Percentiles rank a stretch among this genome's conserved stretches.
phyloP scores from a whole-genome alignment of 2,797 vertebrate species.

The Cyclura pinguis region DNA sequence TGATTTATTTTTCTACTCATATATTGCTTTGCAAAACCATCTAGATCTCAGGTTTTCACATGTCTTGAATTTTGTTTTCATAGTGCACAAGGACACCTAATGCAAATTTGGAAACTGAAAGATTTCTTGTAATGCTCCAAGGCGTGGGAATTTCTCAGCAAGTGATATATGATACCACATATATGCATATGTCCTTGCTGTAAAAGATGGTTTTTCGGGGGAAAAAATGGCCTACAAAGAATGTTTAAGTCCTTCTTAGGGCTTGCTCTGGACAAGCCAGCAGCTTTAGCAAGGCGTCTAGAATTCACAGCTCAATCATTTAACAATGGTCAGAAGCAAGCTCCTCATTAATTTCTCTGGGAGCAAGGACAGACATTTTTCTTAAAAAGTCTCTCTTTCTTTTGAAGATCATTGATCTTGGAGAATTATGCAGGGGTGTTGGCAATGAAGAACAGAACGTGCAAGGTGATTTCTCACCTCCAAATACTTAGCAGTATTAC shows the following conservation, averaged over 20 bases:
- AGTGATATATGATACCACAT: conserved; percentile 5
- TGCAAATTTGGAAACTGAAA: conserved; percentile 52
- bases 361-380: background rate
- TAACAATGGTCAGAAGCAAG: background rate
- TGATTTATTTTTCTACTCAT: background rate
- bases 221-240: background rate
- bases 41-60: conserved; percentile 31
- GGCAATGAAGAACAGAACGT: background rate
- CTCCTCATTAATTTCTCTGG: background rate
- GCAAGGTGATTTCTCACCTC: background rate
- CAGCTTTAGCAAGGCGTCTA: conserved; percentile 1
- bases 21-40: conserved; percentile 29
- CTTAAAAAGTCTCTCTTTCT: background rate
- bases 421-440: background rate
- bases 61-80: conserved; percentile 46
- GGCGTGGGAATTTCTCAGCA: background rate
- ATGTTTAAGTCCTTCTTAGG: background rate
- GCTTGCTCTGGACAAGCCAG: background rate
- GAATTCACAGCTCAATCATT: background rate
- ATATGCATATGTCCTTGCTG: background rate
- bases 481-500: background rate
- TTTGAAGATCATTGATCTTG: background rate
- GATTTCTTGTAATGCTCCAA: conserved; percentile 20
- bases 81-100: conserved; percentile 43
- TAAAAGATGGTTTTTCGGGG: background rate